Conservation (phyloP, 1,140 invertebrate species). For the Zaprionus lachaisei region DNA sequence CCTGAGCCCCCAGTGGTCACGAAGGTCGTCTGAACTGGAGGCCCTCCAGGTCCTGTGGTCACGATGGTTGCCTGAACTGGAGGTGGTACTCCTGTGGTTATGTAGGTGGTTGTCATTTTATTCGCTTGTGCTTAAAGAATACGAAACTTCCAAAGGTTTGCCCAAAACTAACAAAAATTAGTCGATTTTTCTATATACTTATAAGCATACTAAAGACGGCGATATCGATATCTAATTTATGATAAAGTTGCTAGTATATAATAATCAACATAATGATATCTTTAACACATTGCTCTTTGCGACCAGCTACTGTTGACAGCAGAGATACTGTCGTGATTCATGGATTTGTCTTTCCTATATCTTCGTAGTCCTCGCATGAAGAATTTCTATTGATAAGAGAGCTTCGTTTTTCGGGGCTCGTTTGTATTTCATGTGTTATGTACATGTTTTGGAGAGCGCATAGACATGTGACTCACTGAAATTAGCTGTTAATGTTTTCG, state of each 20-base stretch:
- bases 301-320: constrained; percentile 25
- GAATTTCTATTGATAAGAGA: constrained; percentile 22
- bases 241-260: constrained; percentile 39
- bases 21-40: constrained; percentile 31
- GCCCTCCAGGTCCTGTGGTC: constrained; percentile 10
- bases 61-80: constrained; percentile 43
- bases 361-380: constrained; percentile 13
- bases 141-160: constrained; percentile 4
- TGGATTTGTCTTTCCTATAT: not conserved
- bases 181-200: constrained; percentile 9
- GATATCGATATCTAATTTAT: constrained; percentile 26
- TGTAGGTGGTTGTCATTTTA: constrained; percentile 55
- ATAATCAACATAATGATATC: constrained; percentile 16
- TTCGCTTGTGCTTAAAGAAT: constrained; percentile 13
- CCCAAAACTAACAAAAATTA: constrained; percentile 15
- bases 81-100: constrained; percentile 32
- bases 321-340: constrained; percentile 36
- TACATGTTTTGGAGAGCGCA: not conserved
- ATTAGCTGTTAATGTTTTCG: not conserved
- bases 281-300: not conserved
- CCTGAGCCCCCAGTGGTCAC: constrained; percentile 22
- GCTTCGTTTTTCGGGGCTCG: not conserved
- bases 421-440: not conserved
- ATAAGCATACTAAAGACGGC: not conserved
- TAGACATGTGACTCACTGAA: constrained; percentile 25